Percentiles rank a stretch among this genome's conserved stretches.
These are phyloP conservation scores for Proisotoma minuta DNA, from an alignment of 2,888 invertebrate genomes.

Conservation along the genomic window DNA sequence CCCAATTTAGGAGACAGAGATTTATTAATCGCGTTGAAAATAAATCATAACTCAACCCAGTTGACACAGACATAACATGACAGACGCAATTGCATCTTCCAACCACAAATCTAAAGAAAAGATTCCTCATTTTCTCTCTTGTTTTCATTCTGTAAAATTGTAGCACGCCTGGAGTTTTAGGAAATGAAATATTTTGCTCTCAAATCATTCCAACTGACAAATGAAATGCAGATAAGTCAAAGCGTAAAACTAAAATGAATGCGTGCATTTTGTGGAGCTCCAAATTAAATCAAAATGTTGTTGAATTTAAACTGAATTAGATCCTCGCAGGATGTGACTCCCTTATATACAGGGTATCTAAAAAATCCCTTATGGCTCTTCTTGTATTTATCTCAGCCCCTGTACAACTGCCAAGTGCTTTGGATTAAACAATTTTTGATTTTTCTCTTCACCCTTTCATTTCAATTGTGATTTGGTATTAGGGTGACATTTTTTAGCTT, in stretches of 20 bases:
- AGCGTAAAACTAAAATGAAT: too few species aligned
- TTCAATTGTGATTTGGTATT: background rate
- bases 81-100: background rate
- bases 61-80: background rate
- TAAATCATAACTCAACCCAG: background rate
- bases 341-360: too few species aligned
- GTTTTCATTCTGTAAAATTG: too few species aligned
- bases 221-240: too few species aligned
- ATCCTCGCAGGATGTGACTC: background rate
- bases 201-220: too few species aligned
- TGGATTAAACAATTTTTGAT: conserved; percentile 28
- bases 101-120: too few species aligned
- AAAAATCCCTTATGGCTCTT: too few species aligned
- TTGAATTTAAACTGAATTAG: background rate
- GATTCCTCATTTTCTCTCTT: too few species aligned
- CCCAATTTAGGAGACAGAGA: background rate
- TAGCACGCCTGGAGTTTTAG: too few species aligned
- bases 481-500: background rate
- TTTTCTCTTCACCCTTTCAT: conserved; percentile 7
- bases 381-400: too few species aligned
- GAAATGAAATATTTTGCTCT: too few species aligned
- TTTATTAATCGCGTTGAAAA: background rate
- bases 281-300: background rate
- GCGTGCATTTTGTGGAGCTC: too few species aligned
- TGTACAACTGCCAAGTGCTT: conserved; percentile 40